Evolutionary conservation across 2,113 vertebrate species (phyloP).

Genomic region (Saccopteryx bilineata): DNA sequence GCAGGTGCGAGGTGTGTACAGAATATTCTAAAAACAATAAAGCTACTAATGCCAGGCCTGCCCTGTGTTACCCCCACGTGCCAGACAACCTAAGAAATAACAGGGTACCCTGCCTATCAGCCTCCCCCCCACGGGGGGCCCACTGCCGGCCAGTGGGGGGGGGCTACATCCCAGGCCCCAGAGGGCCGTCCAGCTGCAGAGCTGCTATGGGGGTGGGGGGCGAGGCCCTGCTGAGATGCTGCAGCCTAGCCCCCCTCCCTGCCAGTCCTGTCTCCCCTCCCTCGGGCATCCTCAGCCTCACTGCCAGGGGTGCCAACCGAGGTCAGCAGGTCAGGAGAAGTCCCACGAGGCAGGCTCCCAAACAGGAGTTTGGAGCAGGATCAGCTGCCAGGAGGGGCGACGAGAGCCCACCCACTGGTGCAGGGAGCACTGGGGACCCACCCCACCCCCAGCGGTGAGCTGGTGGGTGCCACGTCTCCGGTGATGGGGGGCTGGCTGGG

Average conservation of each 20-base stretch:
- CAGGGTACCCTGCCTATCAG: fast-evolving
- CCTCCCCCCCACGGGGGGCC: neutral
- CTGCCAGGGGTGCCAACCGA: too few relatives aligned
- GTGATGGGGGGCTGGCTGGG: neutral
- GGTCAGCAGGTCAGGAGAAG: too few relatives aligned
- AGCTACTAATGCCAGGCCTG: fast-evolving
- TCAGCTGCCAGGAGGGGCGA: fast-evolving
- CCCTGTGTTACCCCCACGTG: fast-evolving
- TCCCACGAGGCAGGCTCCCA: too few relatives aligned
- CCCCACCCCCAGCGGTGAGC: too few relatives aligned
- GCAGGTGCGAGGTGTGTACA: fast-evolving
- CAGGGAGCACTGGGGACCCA: too few relatives aligned
- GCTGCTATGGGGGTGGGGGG: too few relatives aligned
- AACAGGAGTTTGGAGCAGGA: too few relatives aligned
- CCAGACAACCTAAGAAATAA: neutral
- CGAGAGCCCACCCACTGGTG: too few relatives aligned
- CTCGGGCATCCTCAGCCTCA: too few relatives aligned
- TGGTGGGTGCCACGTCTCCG: fast-evolving
- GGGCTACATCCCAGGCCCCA: neutral
- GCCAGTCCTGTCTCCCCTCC: too few relatives aligned
- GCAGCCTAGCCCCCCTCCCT: too few relatives aligned
- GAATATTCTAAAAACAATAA: fast-evolving
- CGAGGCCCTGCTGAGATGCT: neutral
- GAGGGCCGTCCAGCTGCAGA: neutral
- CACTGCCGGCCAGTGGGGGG: fast-evolving